Evolutionary conservation across 2,113 vertebrate genomes (phyloP).

Genomic region (Callospermophilus lateralis): DNA sequence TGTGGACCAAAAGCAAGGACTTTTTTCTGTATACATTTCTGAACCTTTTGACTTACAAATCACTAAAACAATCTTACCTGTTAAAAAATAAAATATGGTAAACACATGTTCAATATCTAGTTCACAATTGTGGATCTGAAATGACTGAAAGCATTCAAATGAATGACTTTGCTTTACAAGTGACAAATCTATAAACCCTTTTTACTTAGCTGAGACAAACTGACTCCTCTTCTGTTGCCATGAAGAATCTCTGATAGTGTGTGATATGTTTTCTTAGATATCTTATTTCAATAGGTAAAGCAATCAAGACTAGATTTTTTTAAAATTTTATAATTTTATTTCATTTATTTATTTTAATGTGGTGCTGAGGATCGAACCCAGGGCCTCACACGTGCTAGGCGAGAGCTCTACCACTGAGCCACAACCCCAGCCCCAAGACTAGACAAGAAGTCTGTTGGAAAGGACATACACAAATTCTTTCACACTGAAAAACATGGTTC

Average conservation of each 20-base stretch:
- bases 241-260: conserved; percentile 78
- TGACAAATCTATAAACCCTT: conserved; percentile 76
- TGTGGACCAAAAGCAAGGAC: background rate
- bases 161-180: conserved; percentile 55
- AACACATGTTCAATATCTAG: background rate
- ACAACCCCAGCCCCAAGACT: conserved; percentile 27
- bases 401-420: no score
- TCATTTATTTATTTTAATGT: no score
- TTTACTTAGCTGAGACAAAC: conserved; percentile 74
- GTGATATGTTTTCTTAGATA: conserved; percentile 76
- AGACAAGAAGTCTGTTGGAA: conserved; percentile 37
- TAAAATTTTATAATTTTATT: no score
- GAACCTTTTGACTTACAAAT: conserved; percentile 16
- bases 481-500: conserved; percentile 53
- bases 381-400: no score
- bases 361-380: no score
- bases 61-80: background rate
- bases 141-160: conserved; percentile 31
- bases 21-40: background rate
- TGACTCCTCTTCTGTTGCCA: conserved; percentile 75
- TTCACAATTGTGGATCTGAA: conserved; percentile 29
- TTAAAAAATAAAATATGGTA: background rate
- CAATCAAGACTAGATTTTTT: conserved; percentile 60
- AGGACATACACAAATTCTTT: conserved; percentile 31
- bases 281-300: conserved; percentile 71